Base-by-base conservation (phyloP, 2,113 vertebrate species). In the Aramus guarauna region DNA sequence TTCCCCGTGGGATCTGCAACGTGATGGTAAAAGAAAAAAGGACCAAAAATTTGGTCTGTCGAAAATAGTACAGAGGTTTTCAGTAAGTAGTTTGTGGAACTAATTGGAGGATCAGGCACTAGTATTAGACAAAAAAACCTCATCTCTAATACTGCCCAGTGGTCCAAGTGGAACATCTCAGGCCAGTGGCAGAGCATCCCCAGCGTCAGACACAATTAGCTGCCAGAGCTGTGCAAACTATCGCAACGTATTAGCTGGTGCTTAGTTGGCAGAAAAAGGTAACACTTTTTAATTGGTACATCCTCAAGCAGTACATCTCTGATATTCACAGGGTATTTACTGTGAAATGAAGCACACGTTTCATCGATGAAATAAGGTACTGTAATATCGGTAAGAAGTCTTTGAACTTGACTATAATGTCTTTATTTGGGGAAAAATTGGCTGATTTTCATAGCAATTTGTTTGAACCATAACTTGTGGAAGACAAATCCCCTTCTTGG, bases 91-190 rank as follows among this genome's bases (percentile, higher is more conserved):
- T n/a, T 50, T 24, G 11, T 1, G 11, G 11, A 15, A 16, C 36
- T 4, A 6, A 16, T 13, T 0, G 8, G 37, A 20, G 58, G 50
- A 30, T n/a, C 16, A 7, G 30, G 1, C 20, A 2, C 18, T 12
- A 37, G 12, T 36, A 5, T 34, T 24, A 5, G n/a, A 27, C 9
- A 9, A 37, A 45, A 36, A 55, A 16, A 41, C 4, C 16, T 8
- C 30, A 4, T 4, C 39, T 26, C 50, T 19, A 24, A 45, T 4
- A 22, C 2, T 4, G 23, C 9, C 29, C 43, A 3, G 26, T 3
- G 66, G 30, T 17, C 59, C 52, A 9, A 39, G 37, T 50, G 72
- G 45, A 9, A 6, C 37, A 2, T 11, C 63, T 13, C 45, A 22
- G 45, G 24, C 29, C 26, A 7, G 29, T 6, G 36, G 13, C 18